Conservation (phyloP, 1,140 invertebrate species). For the Tribolium castaneum region DNA sequence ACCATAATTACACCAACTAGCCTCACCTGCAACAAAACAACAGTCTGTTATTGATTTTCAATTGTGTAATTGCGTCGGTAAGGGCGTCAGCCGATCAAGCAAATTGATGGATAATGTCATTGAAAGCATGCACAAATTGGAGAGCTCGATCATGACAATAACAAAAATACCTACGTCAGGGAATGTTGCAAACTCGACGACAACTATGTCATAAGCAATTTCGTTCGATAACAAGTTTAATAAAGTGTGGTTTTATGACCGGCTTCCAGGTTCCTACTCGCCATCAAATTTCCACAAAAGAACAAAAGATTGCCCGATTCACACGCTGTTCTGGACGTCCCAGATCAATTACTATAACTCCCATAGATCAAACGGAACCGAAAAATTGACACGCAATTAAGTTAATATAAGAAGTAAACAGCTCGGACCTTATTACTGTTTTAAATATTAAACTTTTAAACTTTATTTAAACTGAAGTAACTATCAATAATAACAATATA, state of each 20-base stretch:
- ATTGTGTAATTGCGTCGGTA: background rate
- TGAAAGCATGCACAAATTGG: background rate
- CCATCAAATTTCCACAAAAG: conserved; percentile 23
- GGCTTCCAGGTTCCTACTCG: background rate
- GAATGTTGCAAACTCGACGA: conserved; percentile 15
- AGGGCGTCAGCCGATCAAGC: background rate
- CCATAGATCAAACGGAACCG: background rate
- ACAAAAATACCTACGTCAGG: background rate
- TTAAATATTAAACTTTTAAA: no score
- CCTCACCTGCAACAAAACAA: conserved; percentile 36
- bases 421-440: no score
- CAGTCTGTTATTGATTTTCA: conserved; percentile 27
- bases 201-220: conserved; percentile 38
- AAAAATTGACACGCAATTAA: background rate
- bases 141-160: background rate
- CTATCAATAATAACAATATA: no score
- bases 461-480: no score
- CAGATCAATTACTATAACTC: background rate
- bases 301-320: background rate
- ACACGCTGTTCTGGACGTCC: background rate
- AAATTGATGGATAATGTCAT: conserved; percentile 13
- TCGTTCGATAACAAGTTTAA: conserved; percentile 37
- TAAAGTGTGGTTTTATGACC: conserved; percentile 33
- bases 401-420: no score
- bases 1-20: background rate